A percentile compares a stretch with the other conserved stretches of the same genome.
Conservation (phyloP, 2,888 invertebrate genomes). For the Cryptocephalus moraei region DNA sequence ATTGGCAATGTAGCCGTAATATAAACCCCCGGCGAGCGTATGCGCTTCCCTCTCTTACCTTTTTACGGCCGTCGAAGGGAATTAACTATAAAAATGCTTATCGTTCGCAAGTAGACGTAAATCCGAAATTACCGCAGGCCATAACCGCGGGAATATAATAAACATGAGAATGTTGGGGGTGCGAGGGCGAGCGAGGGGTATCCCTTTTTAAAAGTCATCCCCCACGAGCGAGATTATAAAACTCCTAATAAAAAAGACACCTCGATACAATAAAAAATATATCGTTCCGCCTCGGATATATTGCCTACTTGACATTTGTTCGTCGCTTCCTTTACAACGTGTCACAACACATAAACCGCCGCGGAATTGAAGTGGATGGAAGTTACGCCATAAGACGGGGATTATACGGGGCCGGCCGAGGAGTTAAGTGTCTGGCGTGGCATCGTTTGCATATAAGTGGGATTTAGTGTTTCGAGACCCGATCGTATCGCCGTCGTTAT, state of each 20-base stretch:
- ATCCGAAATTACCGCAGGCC: conserved; percentile 26
- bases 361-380: conserved; percentile 14
- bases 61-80: conserved; percentile 5
- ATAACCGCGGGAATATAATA: conserved; percentile 32
- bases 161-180: conserved; percentile 28
- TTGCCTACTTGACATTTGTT: conserved; percentile 31
- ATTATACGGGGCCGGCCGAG: not conserved
- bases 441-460: too few relatives aligned
- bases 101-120: conserved; percentile 26
- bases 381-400: conserved; percentile 10
- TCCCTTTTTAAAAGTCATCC: conserved; percentile 32
- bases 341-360: conserved; percentile 17
- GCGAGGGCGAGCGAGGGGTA: conserved; percentile 7
- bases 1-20: too few relatives aligned
- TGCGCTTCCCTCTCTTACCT: too few relatives aligned
- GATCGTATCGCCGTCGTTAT: too few relatives aligned
- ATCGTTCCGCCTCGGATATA: conserved; percentile 23
- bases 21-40: too few relatives aligned
- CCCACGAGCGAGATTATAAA: conserved; percentile 31
- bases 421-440: too few relatives aligned
- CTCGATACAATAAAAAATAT: conserved; percentile 31
- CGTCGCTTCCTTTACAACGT: conserved; percentile 20
- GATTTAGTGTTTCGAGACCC: too few relatives aligned
- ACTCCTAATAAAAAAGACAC: conserved; percentile 32
- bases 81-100: conserved; percentile 31